A percentile compares a stretch with the other conserved stretches of the same genome.
Conservation (phyloP, 2,797 vertebrate genomes). For the Microctenopoma stevenorrisi region DNA sequence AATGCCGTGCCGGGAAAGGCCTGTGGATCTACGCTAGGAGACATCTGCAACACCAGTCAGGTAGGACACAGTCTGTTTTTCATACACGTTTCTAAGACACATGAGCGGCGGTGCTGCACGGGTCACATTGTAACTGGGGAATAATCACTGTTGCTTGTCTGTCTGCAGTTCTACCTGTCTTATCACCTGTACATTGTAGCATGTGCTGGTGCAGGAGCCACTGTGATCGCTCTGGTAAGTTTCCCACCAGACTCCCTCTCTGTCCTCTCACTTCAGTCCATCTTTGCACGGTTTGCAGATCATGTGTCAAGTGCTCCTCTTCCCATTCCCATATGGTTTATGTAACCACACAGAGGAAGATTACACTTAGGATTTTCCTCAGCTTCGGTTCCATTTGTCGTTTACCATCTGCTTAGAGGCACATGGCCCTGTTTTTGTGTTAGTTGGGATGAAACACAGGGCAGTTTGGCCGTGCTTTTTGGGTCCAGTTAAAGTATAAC, state of each 20-base stretch:
- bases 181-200: conserved; percentile 99
- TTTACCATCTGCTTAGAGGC: conserved; percentile 72
- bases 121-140: neutral
- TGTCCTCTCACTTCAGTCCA: conserved; percentile 53
- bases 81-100: neutral
- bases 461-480: conserved; percentile 20
- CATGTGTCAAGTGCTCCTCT: conserved; percentile 59
- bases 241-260: conserved; percentile 35
- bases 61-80: conserved; percentile 70
- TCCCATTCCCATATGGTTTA: conserved; percentile 63
- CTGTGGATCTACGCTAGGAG: conserved; percentile 89
- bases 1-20: conserved; percentile 93
- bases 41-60: conserved; percentile 94
- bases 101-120: neutral
- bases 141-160: conserved; percentile 16
- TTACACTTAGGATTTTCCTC: conserved; percentile 50
- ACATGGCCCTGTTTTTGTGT: conserved; percentile 44
- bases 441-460: conserved; percentile 21
- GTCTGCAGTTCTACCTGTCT: conserved; percentile 96
- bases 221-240: conserved; percentile 98
- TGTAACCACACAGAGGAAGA: conserved; percentile 44
- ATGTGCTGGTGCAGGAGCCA: conserved; percentile 97
- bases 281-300: conserved; percentile 69
- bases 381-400: conserved; percentile 63
- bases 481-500: neutral